Percentiles rank a stretch among this genome's conserved stretches.
Conservation (phyloP, 2,797 vertebrate species). For the Heteromormyrus szaboi region DNA sequence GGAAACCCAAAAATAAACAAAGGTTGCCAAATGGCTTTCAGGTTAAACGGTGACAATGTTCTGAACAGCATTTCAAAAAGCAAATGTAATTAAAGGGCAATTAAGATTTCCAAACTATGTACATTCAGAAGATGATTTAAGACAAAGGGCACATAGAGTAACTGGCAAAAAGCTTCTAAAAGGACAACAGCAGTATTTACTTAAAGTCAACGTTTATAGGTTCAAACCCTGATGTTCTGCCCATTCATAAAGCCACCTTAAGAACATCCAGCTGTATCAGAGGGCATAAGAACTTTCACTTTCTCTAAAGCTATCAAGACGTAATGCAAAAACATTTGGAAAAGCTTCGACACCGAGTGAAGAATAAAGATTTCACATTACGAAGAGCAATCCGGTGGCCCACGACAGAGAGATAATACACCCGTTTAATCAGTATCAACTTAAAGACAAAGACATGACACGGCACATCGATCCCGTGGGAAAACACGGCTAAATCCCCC, state of each 20-base stretch:
- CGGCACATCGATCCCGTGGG: constrained; percentile 46
- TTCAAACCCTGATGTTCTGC: neutral
- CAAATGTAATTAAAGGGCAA: neutral
- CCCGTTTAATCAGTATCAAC: neutral
- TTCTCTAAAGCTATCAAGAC: neutral
- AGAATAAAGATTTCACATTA: neutral
- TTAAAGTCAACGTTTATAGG: neutral
- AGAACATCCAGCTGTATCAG: neutral
- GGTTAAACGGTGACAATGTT: neutral
- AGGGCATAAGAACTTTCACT: neutral
- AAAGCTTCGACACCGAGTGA: neutral
- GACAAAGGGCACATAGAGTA: neutral
- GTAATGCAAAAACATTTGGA: neutral
- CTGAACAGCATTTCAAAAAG: neutral
- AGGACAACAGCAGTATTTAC: neutral
- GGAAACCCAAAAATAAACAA: neutral
- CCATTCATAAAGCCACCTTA: neutral
- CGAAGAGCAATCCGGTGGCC: neutral
- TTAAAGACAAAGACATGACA: neutral
- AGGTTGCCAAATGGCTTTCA: neutral
- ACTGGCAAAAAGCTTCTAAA: neutral
- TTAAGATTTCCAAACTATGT: neutral
- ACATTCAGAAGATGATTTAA: constrained; percentile 40
- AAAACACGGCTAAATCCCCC: constrained; percentile 59
- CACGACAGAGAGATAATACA: neutral